Evolutionary conservation across 2,888 invertebrate species (phyloP).

Genomic region (Willowsia nigromaculata): DNA sequence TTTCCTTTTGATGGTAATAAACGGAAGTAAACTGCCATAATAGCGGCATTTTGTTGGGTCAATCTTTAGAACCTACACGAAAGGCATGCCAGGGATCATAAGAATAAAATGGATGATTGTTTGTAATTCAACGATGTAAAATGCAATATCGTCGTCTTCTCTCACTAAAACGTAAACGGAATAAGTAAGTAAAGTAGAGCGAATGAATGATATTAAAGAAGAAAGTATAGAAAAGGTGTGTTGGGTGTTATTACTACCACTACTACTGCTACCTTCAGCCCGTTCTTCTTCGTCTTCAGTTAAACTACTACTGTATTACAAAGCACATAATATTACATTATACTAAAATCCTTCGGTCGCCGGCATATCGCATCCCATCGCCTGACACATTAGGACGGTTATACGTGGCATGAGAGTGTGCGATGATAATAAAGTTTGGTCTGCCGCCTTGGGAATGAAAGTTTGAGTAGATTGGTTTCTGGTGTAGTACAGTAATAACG

Average conservation of each 20-base stretch:
- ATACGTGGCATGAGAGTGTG: slow-evolving; percentile 69
- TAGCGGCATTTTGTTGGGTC: slow-evolving; percentile 43
- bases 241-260: slow-evolving; percentile 29
- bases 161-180: not conserved
- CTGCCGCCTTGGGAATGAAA: slow-evolving; percentile 74
- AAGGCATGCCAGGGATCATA: slow-evolving; percentile 35
- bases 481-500: slow-evolving; percentile 69
- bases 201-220: slow-evolving; percentile 50
- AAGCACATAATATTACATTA: slow-evolving; percentile 17
- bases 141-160: slow-evolving; percentile 41
- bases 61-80: slow-evolving; percentile 51
- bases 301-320: not conserved
- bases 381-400: slow-evolving; percentile 71
- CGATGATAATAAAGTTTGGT: slow-evolving; percentile 74
- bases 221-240: slow-evolving; percentile 52
- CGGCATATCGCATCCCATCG: slow-evolving; percentile 56
- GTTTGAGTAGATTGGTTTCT: slow-evolving; percentile 74
- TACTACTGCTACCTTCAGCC: not conserved
- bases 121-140: slow-evolving; percentile 64
- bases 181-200: slow-evolving; percentile 1
- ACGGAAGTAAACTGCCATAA: not conserved
- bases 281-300: not conserved
- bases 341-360: slow-evolving; percentile 17
- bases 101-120: slow-evolving; percentile 60
- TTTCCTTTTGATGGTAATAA: slow-evolving; percentile 27